Conservation (phyloP, 2,113 vertebrate genomes). For the Podarcis raffonei region DNA sequence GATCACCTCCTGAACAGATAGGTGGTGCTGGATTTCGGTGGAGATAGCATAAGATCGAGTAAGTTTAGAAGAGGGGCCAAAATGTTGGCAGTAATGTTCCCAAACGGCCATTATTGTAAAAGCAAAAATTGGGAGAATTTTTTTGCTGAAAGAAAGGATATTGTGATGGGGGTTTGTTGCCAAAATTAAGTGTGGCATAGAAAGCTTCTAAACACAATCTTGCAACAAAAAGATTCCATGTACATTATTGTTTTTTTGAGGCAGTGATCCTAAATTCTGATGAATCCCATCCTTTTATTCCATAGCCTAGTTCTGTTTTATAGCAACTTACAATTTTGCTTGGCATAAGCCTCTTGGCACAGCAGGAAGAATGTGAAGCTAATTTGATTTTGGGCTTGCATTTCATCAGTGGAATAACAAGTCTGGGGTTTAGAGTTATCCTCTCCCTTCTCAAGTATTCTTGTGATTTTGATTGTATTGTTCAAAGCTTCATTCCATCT, state of each 20-base stretch:
- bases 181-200: not conserved
- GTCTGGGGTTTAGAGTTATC: conserved; percentile 17
- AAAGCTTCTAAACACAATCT: not conserved
- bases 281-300: not conserved
- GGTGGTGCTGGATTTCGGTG: not conserved
- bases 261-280: not conserved
- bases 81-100: not conserved
- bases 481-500: not conserved
- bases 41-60: not conserved
- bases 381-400: conserved; percentile 39
- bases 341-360: not conserved
- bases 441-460: conserved; percentile 31
- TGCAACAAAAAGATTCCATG: not conserved
- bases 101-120: not conserved
- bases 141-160: not conserved
- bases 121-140: not conserved
- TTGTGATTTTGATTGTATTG: conserved; percentile 25
- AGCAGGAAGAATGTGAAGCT: not conserved
- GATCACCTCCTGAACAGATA: not conserved
- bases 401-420: conserved; percentile 11
- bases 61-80: not conserved
- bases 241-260: not conserved
- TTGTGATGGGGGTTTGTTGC: not conserved
- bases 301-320: not conserved
- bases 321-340: not conserved